Base-by-base conservation (phyloP, 2,113 vertebrate genomes). In the Phaethon lepturus region DNA sequence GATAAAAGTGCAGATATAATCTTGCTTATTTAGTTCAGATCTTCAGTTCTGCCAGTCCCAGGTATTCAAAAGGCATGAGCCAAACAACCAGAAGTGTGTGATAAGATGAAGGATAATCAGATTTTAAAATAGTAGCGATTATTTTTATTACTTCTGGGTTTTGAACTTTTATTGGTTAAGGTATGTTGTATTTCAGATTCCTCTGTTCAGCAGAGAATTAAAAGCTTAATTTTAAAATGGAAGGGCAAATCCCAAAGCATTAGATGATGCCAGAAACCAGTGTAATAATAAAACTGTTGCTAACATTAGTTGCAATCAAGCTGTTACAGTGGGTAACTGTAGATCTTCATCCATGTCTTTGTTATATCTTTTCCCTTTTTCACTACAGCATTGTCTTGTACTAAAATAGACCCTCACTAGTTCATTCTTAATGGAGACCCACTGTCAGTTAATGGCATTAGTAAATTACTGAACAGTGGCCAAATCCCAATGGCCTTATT, bases 401-500 rank as follows among this genome's bases (percentile, higher is more conserved):
- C 40, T 93, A 86, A 85, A 97, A 95, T 90, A 87, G 89, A 93
- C 69, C 77, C 38, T 84, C 64, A 72, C 47, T 93, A 90, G 91
- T 84, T 97, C 93, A 87, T 90, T 95, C 91, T 63, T 95, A 94
- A 93, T 95, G 91, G 94, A 86, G 45, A 93, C 84, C 80, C 77
- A 91, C 67, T n/a, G 33, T 84, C 75, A 95, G 52, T 80, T 96
- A 97, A 95, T 88, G 87, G 81, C 89, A 88, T 96, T 93, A 95
- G 89, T 83, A 91, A 95, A 94, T 96, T 96, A 77, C 89, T 97
- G 97, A 95, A 91, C 84, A 93, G 81, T 94, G 72, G 89, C 97
- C 94, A 87, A 96, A 87, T 96, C 80, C 95, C 89, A 87, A 85
- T 97, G 97, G 89, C 94, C 91, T 95, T 95, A 79, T 95, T 97